Base-by-base conservation (phyloP, 2,888 invertebrate genomes). In the Congeria kusceri region DNA sequence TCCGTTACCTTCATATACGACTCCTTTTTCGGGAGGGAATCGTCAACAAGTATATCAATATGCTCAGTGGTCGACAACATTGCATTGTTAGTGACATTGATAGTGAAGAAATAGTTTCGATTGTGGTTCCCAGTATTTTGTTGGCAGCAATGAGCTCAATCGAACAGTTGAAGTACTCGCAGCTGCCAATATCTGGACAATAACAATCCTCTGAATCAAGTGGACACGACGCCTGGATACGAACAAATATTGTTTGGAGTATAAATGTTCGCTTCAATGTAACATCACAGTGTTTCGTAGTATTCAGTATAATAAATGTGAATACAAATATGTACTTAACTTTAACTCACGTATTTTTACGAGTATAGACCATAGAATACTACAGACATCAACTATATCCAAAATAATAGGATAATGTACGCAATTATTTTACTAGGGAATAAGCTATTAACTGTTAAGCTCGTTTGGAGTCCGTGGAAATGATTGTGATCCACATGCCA, bases 71-170 rank as follows among this genome's bases (percentile, higher is more conserved):
- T 79, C 1, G 69, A 32, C 3, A 88, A 73, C 25, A 46, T 49
- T 0, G 88, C 87, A 3, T 76, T 68, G 58, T 88, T 88, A 9
- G 79, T 86, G 11, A 67, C 85, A 44, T 61, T 76, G 1, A 88
- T 47, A 4, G 83, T 80, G 56, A 88, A 85, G 67, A 68, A 79
- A 59, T 87, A 87, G 57, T 83, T 78, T 23, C 87, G 62, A 64
- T 88, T 86, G 61, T 88, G 88, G 39, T 86, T 56, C 9, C 86
- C 86, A 1, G 44, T 66, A 28, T 87, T 18, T 61, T 85, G n/a
- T 73, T 72, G 15, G 58, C 56, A 3, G 28, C 57, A 0, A 78
- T 63, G 4, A 87, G 75, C 11, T 44, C 58, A 7, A 83, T 57
- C 1, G 65, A 69, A 65, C 81, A 87, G 18, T 69, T 77, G 11